A percentile compares a stretch with the other conserved stretches of the same genome.
These are phyloP conservation scores for Ichneumon xanthorius DNA, from an alignment of 2,888 invertebrate genomes.

Conservation along the genomic window DNA sequence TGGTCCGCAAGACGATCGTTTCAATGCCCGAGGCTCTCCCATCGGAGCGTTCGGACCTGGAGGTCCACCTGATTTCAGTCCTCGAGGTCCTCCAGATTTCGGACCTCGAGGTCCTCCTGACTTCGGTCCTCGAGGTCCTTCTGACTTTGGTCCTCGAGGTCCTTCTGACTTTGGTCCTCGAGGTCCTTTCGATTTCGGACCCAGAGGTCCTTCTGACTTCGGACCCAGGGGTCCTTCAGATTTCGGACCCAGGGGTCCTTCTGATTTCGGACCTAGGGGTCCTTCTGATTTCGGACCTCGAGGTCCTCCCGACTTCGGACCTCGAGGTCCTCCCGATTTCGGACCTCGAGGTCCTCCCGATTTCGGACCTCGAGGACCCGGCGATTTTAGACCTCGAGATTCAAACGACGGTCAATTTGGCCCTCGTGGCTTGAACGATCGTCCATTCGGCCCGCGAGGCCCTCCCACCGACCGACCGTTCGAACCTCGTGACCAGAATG, in stretches of 20 bases:
- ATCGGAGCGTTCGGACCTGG: slow-evolving; percentile 61
- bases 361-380: slow-evolving; percentile 29
- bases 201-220: slow-evolving; percentile 26
- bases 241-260: slow-evolving; percentile 39
- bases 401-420: slow-evolving; percentile 41
- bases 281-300: slow-evolving; percentile 21
- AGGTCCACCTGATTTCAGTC: slow-evolving; percentile 31
- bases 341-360: slow-evolving; percentile 26
- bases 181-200: slow-evolving; percentile 11
- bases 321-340: slow-evolving; percentile 29
- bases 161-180: slow-evolving; percentile 17
- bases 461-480: slow-evolving; percentile 11
- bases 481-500: slow-evolving; percentile 50
- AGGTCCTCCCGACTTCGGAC: slow-evolving; percentile 9
- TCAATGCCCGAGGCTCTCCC: slow-evolving; percentile 50
- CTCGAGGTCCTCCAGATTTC: slow-evolving; percentile 22
- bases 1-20: slow-evolving; percentile 47
- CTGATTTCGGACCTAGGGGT: slow-evolving; percentile 34
- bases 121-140: slow-evolving; percentile 44
- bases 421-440: slow-evolving; percentile 25
- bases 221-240: slow-evolving; percentile 15
- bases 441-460: slow-evolving; percentile 52
- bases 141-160: slow-evolving; percentile 34
- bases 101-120: slow-evolving; percentile 50
- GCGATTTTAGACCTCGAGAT: slow-evolving; percentile 63